Base-by-base conservation (phyloP, 64 coral and sea anemone species). In the Stichodactyla helianthus region DNA sequence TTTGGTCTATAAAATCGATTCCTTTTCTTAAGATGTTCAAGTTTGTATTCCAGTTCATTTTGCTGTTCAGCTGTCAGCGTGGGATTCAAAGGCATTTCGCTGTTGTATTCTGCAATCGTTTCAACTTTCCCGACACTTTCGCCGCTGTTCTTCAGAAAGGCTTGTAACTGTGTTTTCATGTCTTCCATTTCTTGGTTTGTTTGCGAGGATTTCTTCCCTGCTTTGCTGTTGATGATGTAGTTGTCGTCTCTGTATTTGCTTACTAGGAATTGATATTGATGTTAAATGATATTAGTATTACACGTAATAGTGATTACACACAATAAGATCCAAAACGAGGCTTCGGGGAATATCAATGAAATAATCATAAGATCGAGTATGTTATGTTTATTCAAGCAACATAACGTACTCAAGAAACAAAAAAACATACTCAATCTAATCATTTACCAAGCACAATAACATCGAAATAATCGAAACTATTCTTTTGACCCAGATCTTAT, bases 1-100 rank as follows among this genome's bases (percentile, higher is more conserved):
- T 53, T 81, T 81, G 78, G 78, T 54, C 22, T 81, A 81, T 81
- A 81, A 81, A 81, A 81, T 17, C 78, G 78, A 22, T 81, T 81
- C 53, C 78, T 51, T 11, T 81, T 81, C 22, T 81, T 81, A 28
- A 81, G 52, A 52, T 18, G 14, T 52, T 81, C 14, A 52, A 81
- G 78, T 81, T n/a, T 81, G n/a, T 81, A 52, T 31, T 52, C 51
- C 52, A 81, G 53, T 7, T 51, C 19, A 51, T 81, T 17, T 31
- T 54, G 78, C 26, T 81, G 50, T 9, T 81, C 13, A 13, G 51
- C 13, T 51, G 78, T 52, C 20, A 81, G 12, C 6, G 7, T 5
- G 5, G 6, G 35, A 17, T 9, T 54, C 16, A 53, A 4, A 44
- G 35, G 35, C 35, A 44, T 44, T 50, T 20, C 44, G 19, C 68